Percentiles rank a stretch among this genome's conserved stretches.
These are phyloP conservation scores for Heliangelus exortis DNA, from an alignment of 2,797 vertebrate species.

Conservation along the genomic window DNA sequence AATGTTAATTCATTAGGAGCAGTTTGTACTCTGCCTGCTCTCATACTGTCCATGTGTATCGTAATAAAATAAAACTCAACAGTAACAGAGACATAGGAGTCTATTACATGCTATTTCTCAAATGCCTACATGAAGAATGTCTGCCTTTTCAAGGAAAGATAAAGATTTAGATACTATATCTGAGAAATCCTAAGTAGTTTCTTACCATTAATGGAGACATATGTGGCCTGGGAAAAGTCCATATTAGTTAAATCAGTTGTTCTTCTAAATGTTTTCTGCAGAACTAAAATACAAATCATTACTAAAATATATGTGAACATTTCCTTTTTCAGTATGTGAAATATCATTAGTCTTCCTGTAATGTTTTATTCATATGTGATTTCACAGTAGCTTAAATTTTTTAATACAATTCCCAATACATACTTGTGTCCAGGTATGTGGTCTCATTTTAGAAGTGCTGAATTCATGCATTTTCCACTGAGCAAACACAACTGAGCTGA, in stretches of 20 bases:
- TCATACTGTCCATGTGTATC: background rate
- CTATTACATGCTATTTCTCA: background rate
- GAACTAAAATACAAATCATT: background rate
- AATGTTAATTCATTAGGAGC: background rate
- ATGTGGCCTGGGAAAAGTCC: background rate
- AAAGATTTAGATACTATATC: background rate
- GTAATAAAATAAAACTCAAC: background rate
- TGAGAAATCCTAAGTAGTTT: background rate
- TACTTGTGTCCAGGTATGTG: background rate
- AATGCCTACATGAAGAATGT: background rate
- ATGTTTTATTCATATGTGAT: background rate
- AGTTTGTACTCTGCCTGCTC: background rate
- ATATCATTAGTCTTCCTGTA: background rate
- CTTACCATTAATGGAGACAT: background rate
- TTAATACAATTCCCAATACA: background rate
- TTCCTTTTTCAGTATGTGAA: background rate
- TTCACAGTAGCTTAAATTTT: background rate
- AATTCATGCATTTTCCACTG: background rate
- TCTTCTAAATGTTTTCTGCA: background rate
- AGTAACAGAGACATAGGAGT: background rate
- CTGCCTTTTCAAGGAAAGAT: background rate
- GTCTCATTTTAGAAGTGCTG: background rate
- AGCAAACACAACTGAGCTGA: background rate
- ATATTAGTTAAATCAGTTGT: background rate
- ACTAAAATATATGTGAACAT: background rate